A percentile compares a stretch with the other conserved stretches of the same genome.
These are phyloP conservation scores for Eupithecia abbreviata DNA, from an alignment of 2,888 invertebrate genomes.

Conservation along the genomic window DNA sequence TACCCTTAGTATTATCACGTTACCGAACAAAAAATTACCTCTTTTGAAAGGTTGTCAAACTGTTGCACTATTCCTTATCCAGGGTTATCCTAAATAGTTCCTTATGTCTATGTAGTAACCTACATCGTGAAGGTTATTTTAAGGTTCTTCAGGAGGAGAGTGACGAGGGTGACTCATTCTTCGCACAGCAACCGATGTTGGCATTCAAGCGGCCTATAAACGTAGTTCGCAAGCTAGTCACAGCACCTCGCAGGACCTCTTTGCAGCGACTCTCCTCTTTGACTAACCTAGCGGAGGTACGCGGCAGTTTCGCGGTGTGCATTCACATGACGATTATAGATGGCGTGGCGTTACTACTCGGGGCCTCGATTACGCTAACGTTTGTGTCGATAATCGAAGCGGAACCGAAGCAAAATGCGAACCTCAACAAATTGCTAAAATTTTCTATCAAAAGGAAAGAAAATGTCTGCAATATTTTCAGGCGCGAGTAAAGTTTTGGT, in stretches of 20 bases:
- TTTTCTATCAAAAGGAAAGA: background rate
- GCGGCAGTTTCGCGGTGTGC: slow-evolving; percentile 64
- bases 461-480: background rate
- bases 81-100: background rate
- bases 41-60: background rate
- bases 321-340: slow-evolving; percentile 54
- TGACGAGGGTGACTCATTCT: slow-evolving; percentile 71
- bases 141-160: slow-evolving; percentile 75
- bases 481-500: background rate
- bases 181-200: slow-evolving; percentile 71
- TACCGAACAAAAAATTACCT: background rate
- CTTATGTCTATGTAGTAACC: background rate
- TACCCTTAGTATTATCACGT: background rate
- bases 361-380: background rate
- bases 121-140: slow-evolving; percentile 60
- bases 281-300: slow-evolving; percentile 82
- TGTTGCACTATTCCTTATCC: background rate
- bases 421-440: background rate
- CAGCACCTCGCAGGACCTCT: slow-evolving; percentile 77
- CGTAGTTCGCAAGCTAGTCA: slow-evolving; percentile 81
- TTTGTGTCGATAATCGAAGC: background rate
- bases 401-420: background rate
- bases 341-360: slow-evolving; percentile 13
- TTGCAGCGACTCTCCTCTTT: slow-evolving; percentile 80
- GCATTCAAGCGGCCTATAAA: slow-evolving; percentile 76